These are phyloP conservation scores for Dipodomys stephensi DNA, from an alignment of 2,113 vertebrate genomes.

Conservation along the genomic window DNA sequence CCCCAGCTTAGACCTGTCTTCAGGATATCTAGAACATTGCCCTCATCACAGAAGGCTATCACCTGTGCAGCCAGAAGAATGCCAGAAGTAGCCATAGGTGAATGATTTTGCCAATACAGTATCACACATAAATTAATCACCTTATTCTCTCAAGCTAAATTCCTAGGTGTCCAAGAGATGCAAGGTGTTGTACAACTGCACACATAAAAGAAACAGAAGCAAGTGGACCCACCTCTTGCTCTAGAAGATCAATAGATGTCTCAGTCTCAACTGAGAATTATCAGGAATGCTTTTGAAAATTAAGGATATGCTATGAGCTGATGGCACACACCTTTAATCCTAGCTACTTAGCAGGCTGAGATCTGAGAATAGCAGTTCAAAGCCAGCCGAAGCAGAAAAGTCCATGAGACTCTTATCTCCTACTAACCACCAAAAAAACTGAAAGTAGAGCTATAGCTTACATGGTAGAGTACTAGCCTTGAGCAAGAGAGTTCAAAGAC, in stretches of 20 bases:
- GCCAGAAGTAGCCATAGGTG: conserved; percentile 4
- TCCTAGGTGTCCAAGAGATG: not conserved
- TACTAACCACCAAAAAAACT: no score
- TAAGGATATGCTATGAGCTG: not conserved
- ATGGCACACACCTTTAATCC: no score
- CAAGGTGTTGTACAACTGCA: not conserved
- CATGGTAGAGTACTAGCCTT: no score
- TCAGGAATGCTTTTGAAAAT: conserved; percentile 17
- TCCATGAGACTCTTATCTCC: no score
- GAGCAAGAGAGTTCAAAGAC: no score
- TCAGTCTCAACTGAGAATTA: not conserved
- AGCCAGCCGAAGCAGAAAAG: no score
- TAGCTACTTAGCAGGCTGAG: no score
- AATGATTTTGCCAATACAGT: not conserved
- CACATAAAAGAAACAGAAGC: not conserved
- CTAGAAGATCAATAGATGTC: not conserved
- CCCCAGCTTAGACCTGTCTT: not conserved
- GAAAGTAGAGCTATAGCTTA: no score
- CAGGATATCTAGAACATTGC: not conserved
- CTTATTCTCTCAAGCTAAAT: conserved; percentile 21
- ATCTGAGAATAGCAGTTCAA: no score
- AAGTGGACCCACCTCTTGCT: not conserved
- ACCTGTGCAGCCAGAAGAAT: not conserved
- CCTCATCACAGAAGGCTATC: not conserved
- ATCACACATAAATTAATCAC: not conserved